phyloP scores from a whole-genome alignment of 2,888 invertebrate species.

The Lycia hirtaria region DNA sequence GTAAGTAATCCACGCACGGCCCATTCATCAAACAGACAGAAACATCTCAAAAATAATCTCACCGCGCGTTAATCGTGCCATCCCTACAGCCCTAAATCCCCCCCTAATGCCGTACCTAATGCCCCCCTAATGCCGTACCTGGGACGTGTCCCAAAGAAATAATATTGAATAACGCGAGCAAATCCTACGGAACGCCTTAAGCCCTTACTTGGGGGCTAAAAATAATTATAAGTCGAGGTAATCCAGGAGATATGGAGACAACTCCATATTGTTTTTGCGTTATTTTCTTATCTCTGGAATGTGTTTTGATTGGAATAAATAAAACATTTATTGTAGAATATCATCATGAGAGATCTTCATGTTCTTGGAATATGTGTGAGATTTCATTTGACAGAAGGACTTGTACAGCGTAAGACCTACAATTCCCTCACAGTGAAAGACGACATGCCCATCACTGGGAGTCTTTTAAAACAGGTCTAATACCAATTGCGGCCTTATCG shows the following conservation, averaged over 20 bases:
- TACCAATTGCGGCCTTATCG: too few species aligned
- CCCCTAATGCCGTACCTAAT: conserved; percentile 46
- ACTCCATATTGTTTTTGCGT: conserved; percentile 58
- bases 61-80: conserved; percentile 31
- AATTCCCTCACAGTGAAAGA: too few species aligned
- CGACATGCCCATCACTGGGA: too few species aligned
- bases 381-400: too few species aligned
- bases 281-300: conserved; percentile 42
- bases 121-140: conserved; percentile 64
- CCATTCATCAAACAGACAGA: conserved; percentile 42
- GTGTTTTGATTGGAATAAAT: neutral
- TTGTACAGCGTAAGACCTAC: too few species aligned
- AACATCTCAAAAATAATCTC: conserved; percentile 36
- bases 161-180: conserved; percentile 82
- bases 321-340: neutral
- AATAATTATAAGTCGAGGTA: conserved; percentile 64
- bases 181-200: conserved; percentile 79
- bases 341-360: too few species aligned
- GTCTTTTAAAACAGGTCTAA: too few species aligned
- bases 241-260: conserved; percentile 57
- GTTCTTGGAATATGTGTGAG: too few species aligned
- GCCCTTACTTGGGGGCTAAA: conserved; percentile 74
- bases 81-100: conserved; percentile 56
- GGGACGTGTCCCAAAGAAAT: conserved; percentile 71
- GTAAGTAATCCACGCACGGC: conserved; percentile 14